Evolutionary conservation across 2,797 vertebrate species (phyloP), one percentile per base, ranked within the genome.

Genomic region (Ispidina picta): DNA sequence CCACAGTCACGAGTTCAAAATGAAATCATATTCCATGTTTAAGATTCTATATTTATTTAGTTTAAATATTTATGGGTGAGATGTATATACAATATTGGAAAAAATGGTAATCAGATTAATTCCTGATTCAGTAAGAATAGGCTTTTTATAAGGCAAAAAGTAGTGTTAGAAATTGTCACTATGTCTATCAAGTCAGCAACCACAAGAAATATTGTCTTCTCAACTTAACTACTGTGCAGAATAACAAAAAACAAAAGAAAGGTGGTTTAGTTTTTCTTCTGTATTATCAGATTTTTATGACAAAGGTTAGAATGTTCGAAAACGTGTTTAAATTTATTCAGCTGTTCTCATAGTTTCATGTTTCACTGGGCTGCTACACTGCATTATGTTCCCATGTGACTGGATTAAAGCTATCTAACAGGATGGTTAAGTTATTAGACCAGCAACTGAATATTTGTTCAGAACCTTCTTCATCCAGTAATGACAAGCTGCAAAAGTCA

Each of bases 61-160:
- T 95, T 96, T 92, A 97, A 97, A 97, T 97, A 96, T 96, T 96
- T 97, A 96, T 96, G 93, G 93, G 79, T 95, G 93, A 95, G 83
- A 95, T 92, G 94, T 96, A 96, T 97, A 96, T 97, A 97, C 96
- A 97, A 72, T 92, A 97, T 95, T 92, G 95, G 94, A 96, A 94
- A 95, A 95, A 97, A 97, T 96, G 96, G 94, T 96, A 97, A 97
- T 95, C 96, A 96, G 96, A 96, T 96, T 97, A 93, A 94, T 96
- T 96, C 93, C 90, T 94, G 95, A 96, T 89, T 66, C 82, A 95
- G 92, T 90, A 96, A 94, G 91, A 95, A 95, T 96, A 94, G 91
- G 88, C 94, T 93, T 93, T 68, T 49, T 77, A 94, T 72, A 93
- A 84, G 81, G 88, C 51, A 94, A 95, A 95, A 96, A 83, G 85